phyloP scores from a whole-genome alignment of 2,797 vertebrate genomes.

The Vultur gryphus region DNA sequence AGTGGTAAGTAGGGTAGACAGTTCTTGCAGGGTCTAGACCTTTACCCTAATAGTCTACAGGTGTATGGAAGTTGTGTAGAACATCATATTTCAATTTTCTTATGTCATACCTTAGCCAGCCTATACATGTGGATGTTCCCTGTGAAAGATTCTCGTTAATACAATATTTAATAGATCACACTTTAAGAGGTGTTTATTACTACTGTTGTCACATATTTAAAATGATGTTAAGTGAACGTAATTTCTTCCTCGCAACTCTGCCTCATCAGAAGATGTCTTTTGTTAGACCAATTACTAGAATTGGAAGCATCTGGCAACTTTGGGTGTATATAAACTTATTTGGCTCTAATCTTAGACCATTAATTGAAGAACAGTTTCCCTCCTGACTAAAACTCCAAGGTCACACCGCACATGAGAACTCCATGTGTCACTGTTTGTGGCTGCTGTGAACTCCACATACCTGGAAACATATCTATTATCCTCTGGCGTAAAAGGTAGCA shows the following conservation, averaged over 20 bases:
- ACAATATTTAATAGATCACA: neutral
- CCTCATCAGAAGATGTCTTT: neutral
- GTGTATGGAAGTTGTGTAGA: neutral
- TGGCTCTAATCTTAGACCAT: neutral
- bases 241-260: neutral
- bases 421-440: neutral
- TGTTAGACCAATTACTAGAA: neutral
- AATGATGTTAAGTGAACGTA: neutral
- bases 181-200: neutral
- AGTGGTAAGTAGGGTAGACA: neutral
- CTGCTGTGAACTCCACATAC: neutral
- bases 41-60: neutral
- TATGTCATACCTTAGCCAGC: neutral
- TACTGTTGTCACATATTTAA: neutral
- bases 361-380: neutral
- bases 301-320: neutral
- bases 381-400: neutral
- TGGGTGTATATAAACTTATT: neutral
- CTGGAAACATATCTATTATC: neutral
- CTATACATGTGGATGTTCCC: accelerated
- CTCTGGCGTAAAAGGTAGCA: neutral
- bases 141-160: neutral
- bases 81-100: neutral
- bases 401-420: neutral
- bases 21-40: neutral